Percentiles rank a stretch among this genome's conserved stretches.
These are phyloP conservation scores for Jordanella pulchra DNA, from an alignment of 2,797 vertebrate species.

Conservation along the genomic window DNA sequence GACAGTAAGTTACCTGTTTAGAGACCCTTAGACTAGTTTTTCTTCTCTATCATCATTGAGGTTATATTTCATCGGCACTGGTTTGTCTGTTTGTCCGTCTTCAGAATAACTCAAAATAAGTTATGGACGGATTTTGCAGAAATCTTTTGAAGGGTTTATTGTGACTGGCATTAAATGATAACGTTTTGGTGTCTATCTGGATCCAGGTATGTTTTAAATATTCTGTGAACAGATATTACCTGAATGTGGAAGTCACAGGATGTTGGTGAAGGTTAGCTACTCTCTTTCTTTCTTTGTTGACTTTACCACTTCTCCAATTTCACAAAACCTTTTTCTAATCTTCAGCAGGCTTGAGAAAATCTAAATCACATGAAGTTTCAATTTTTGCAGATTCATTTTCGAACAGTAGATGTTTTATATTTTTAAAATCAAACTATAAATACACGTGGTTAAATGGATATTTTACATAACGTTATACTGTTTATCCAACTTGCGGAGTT, in stretches of 20 bases:
- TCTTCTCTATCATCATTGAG: constrained; percentile 11
- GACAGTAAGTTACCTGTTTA: constrained; percentile 86
- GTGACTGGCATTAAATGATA: no score
- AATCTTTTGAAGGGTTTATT: no score
- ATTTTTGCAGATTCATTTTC: background rate
- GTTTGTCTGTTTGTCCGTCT: no score
- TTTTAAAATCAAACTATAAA: background rate
- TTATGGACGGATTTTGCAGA: no score
- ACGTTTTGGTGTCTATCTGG: no score
- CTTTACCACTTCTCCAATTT: constrained; percentile 9
- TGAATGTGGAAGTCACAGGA: no score
- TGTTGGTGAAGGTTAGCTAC: no score
- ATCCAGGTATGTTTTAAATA: background rate
- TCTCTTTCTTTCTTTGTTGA: constrained; percentile 17
- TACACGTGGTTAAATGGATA: background rate
- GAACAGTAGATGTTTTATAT: background rate
- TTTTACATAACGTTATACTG: background rate
- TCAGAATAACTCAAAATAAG: no score
- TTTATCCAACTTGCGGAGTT: background rate
- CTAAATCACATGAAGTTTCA: background rate
- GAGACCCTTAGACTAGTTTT: constrained; percentile 7
- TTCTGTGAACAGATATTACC: no score
- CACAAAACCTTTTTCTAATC: background rate
- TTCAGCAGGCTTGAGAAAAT: background rate
- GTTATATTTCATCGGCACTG: no score